Conservation (phyloP, 2,797 vertebrate species). For the Alca torda region DNA sequence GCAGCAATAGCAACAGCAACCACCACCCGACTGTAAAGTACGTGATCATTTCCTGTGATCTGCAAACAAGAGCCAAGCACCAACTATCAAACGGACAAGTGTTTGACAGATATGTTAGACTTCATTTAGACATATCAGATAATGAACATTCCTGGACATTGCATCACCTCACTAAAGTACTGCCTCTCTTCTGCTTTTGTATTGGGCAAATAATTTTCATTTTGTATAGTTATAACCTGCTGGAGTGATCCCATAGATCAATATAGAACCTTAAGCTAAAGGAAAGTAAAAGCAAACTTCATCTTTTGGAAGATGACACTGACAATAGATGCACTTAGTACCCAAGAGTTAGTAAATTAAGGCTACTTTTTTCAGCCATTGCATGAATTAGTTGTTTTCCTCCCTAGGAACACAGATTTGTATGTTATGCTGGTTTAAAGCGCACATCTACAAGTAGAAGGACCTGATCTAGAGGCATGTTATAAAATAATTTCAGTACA, state of each 20-base stretch:
- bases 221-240: background rate
- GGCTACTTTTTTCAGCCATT: background rate
- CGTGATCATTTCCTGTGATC: background rate
- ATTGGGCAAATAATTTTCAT: background rate
- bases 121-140: background rate
- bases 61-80: background rate
- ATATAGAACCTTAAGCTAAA: background rate
- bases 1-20: background rate
- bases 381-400: background rate
- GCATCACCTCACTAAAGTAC: background rate
- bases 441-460: background rate
- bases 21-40: background rate
- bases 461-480: background rate
- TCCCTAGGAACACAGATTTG: background rate
- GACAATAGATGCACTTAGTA: background rate
- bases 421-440: background rate
- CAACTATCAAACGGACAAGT: background rate
- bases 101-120: background rate
- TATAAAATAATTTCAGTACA: background rate
- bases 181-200: background rate
- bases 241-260: background rate
- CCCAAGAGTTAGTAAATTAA: background rate
- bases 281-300: background rate
- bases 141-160: background rate
- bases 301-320: background rate